Evolutionary conservation across 2,888 invertebrate genomes (phyloP).

Genomic region (Asteroscopus sphinx): DNA sequence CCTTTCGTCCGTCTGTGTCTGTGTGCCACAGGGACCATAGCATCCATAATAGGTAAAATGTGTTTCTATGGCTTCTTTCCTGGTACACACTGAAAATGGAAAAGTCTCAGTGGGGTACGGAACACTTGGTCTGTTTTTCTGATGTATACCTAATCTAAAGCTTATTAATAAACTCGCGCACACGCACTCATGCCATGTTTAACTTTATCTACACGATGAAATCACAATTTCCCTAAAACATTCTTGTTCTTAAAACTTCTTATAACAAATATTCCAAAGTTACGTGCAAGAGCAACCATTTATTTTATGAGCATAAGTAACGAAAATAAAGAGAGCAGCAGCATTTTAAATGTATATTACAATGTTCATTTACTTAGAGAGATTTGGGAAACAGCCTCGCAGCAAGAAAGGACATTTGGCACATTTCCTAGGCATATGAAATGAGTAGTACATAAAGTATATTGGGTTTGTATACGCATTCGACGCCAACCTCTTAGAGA

Average conservation of each 20-base stretch:
- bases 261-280: conserved; percentile 7
- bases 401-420: conserved; percentile 60
- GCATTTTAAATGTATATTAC: conserved; percentile 35
- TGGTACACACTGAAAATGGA: no score
- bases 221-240: background rate
- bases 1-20: no score
- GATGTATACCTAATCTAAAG: no score
- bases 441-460: conserved; percentile 56
- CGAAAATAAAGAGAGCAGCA: conserved; percentile 27
- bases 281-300: conserved; percentile 14
- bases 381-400: conserved; percentile 37
- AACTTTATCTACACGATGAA: no score
- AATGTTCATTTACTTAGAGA: conserved; percentile 40
- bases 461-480: conserved; percentile 57
- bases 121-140: no score
- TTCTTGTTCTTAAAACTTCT: background rate
- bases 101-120: no score
- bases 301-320: conserved; percentile 5
- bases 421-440: conserved; percentile 61
- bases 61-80: no score
- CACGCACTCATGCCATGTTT: no score
- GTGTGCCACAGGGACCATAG: no score
- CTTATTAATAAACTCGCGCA: no score
- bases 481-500: conserved; percentile 64
- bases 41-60: no score